Evolutionary conservation across 2,888 invertebrate genomes (phyloP).

Genomic region (Drosophila melanocephala): DNA sequence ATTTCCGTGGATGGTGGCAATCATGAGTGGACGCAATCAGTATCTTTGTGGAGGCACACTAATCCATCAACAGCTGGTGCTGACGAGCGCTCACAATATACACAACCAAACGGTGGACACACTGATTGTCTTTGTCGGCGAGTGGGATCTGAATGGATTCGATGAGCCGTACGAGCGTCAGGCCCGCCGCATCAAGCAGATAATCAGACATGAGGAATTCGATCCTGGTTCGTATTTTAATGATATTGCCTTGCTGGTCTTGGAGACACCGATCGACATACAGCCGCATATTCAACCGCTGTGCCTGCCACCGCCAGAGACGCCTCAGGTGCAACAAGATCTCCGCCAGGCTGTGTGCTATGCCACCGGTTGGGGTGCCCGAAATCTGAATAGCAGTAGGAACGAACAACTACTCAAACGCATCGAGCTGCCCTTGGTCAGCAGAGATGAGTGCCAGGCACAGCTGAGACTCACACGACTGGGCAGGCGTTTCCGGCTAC

Average conservation of each 20-base stretch:
- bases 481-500: slow-evolving; percentile 88
- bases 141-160: slow-evolving; percentile 92
- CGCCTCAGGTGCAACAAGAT: slow-evolving; percentile 59
- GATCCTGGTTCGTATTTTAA: slow-evolving; percentile 89
- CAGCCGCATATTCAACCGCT: slow-evolving; percentile 90
- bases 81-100: slow-evolving; percentile 92
- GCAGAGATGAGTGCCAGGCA: slow-evolving; percentile 85
- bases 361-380: slow-evolving; percentile 80
- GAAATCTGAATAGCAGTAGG: slow-evolving; percentile 82
- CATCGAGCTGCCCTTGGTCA: slow-evolving; percentile 90
- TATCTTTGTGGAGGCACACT: slow-evolving; percentile 94
- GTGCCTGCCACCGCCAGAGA: slow-evolving; percentile 87
- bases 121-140: slow-evolving; percentile 88
- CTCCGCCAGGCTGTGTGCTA: slow-evolving; percentile 81
- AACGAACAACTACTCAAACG: slow-evolving; percentile 88
- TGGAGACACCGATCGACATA: slow-evolving; percentile 87
- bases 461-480: slow-evolving; percentile 87
- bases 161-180: slow-evolving; percentile 90
- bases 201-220: slow-evolving; percentile 86
- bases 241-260: slow-evolving; percentile 90
- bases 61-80: slow-evolving; percentile 90
- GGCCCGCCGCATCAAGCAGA: slow-evolving; percentile 87
- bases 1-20: slow-evolving; percentile 94
- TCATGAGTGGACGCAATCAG: slow-evolving; percentile 72
- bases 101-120: slow-evolving; percentile 59